Percentiles rank a stretch among this genome's conserved stretches.
Conservation (phyloP, 2,797 vertebrate genomes). For the Galaxias olidus region DNA sequence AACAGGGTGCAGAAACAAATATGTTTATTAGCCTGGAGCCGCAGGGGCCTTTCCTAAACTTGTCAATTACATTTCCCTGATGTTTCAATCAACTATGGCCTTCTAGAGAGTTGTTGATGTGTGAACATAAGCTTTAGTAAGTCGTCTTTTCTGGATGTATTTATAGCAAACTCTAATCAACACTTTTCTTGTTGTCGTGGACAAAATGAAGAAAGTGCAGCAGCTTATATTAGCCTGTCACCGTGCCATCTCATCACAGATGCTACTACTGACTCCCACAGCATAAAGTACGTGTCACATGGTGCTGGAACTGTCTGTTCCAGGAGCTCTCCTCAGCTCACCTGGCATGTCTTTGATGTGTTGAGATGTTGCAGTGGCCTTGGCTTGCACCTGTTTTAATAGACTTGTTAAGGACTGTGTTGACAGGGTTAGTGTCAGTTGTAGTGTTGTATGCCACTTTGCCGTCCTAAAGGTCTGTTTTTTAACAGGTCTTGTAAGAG, state of each 20-base stretch:
- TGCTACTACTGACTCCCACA: conserved; percentile 46
- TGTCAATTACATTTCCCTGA: no score
- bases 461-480: no score
- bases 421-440: conserved; percentile 30
- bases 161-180: conserved; percentile 1
- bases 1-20: no score
- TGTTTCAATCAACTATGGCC: no score
- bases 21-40: no score
- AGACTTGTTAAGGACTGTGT: conserved; percentile 33
- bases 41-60: no score
- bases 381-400: conserved; percentile 36
- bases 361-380: conserved; percentile 34
- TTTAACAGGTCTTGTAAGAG: no score
- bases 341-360: conserved; percentile 40
- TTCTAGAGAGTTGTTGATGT: not conserved
- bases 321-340: conserved; percentile 56
- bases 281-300: conserved; percentile 60
- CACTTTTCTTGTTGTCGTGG: conserved; percentile 20
- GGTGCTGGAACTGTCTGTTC: conserved; percentile 44
- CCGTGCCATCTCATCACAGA: conserved; percentile 24
- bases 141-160: not conserved
- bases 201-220: conserved; percentile 36
- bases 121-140: not conserved
- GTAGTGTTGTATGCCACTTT: no score
- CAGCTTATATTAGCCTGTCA: conserved; percentile 22